phyloP scores from a whole-genome alignment of 2,797 vertebrate species.

The Oryzias sinensis region DNA sequence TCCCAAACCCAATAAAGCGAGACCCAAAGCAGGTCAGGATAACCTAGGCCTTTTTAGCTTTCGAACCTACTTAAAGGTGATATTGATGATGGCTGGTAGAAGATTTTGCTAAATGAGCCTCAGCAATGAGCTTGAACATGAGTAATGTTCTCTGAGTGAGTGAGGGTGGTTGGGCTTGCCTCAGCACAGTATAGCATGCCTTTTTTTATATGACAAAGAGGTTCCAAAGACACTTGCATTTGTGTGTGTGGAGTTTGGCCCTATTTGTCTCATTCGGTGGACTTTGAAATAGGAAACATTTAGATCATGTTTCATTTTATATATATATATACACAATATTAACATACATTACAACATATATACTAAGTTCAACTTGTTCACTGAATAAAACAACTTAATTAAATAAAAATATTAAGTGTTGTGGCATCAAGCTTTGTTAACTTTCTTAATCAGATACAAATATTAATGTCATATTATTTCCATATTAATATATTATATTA shows the following conservation, averaged over 20 bases:
- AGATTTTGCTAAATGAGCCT: constrained; percentile 73
- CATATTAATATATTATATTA: too few species aligned
- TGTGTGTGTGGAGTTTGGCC: not conserved
- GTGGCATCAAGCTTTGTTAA: too few species aligned
- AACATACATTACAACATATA: too few species aligned
- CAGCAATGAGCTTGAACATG: constrained; percentile 73
- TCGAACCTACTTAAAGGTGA: constrained; percentile 62
- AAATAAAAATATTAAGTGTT: too few species aligned
- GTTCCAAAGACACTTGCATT: not conserved
- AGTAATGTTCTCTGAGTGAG: constrained; percentile 65
- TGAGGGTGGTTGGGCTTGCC: constrained; percentile 44
- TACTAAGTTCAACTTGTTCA: too few species aligned
- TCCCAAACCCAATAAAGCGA: not conserved
- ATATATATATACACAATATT: too few species aligned
- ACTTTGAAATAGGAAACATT: too few species aligned
- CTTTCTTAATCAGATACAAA: too few species aligned
- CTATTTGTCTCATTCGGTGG: too few species aligned
- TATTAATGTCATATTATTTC: too few species aligned
- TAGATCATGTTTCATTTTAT: too few species aligned
- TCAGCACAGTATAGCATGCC: constrained; percentile 13
- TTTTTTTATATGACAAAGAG: constrained; percentile 7
- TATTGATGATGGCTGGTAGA: constrained; percentile 67
- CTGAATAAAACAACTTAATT: too few species aligned
- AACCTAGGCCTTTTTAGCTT: constrained; percentile 53
- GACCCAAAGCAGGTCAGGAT: constrained; percentile 56